Base-by-base conservation (phyloP, 53 echinoderm and acorn worm genomes). In the Holothuria leucospilota region DNA sequence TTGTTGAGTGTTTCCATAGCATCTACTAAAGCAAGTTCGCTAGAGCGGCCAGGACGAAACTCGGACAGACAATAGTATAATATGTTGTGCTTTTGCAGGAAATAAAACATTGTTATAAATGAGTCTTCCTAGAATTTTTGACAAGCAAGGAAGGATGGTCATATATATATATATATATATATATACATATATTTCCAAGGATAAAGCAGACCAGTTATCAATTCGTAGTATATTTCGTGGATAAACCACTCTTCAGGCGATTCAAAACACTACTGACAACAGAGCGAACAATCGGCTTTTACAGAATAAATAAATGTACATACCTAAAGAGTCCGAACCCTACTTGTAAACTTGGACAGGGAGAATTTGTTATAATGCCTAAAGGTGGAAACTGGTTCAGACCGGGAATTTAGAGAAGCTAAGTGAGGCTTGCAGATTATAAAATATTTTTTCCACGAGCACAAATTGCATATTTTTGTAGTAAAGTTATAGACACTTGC, bases 201-300 rank as follows among this genome's bases (percentile, higher is more conserved):
- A 9, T 65, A 65, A 26, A 65, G 12, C 24, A 65, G 28, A 65
- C 65, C 24, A 9, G 28, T 65, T 65, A 65, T 2, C 12, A 65
- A 65, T 65, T 10, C 65, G 8, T 65, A 16, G 65, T 65, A 65
- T 67, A 67, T 67, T 67, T 67, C 68, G 68, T 67, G 68, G 68
- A 20, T 67, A 29, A 34, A 29, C 15, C 34, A 67, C 27, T 67
- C 27, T 0, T 24, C 34, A 25, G 27, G 68, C 68, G 1, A 67
- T 67, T 29, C 68, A 67, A 24, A 34, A 16, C 27, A 67, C 68
- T 0, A 67, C 68, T 67, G 28, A 67, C 34, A 67, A 28, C 68
- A 9, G 28, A 24, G 65, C 12, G 68, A 67, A 25, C 13, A 67
- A 12, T 67, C 1, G 1, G 0, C 68, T 25, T 67, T 15, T 6